phyloP scores from a whole-genome alignment of 2,113 vertebrate species.

The Gymnobelideus leadbeateri region DNA sequence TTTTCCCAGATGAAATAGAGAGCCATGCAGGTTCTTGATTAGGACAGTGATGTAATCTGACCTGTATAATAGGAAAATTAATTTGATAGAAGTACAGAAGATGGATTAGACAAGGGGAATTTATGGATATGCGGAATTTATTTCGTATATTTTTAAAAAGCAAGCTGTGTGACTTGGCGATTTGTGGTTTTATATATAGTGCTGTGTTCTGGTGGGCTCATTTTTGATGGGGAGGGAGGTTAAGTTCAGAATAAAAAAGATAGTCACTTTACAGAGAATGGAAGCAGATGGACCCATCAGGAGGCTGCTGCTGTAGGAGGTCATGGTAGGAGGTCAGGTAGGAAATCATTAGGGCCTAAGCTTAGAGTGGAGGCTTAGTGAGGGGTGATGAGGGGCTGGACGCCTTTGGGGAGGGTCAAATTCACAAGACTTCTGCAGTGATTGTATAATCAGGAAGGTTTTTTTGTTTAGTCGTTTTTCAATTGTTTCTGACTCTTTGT shows the following conservation, averaged over 20 bases:
- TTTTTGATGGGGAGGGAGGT: not conserved
- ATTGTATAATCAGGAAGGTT: not conserved
- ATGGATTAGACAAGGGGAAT: not conserved
- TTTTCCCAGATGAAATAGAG: no score
- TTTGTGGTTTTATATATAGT: not conserved
- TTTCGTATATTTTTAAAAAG: not conserved
- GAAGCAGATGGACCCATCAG: not conserved
- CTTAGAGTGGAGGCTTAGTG: no score
- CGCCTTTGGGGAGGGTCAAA: not conserved
- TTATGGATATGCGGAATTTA: not conserved
- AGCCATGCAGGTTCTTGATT: not conserved
- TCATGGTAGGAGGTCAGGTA: no score
- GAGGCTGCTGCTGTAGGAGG: not conserved
- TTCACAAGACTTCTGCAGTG: no score
- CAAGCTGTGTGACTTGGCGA: no score
- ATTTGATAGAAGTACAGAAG: not conserved
- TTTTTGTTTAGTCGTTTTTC: not conserved
- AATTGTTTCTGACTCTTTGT: not conserved
- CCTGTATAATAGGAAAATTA: not conserved
- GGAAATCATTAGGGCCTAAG: no score
- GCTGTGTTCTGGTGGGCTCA: not conserved
- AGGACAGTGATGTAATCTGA: not conserved
- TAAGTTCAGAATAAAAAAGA: not conserved
- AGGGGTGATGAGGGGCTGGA: not conserved
- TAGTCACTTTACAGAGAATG: not conserved